phyloP scores from a whole-genome alignment of 2,888 invertebrate species.

The Gymnosoma rotundatum region DNA sequence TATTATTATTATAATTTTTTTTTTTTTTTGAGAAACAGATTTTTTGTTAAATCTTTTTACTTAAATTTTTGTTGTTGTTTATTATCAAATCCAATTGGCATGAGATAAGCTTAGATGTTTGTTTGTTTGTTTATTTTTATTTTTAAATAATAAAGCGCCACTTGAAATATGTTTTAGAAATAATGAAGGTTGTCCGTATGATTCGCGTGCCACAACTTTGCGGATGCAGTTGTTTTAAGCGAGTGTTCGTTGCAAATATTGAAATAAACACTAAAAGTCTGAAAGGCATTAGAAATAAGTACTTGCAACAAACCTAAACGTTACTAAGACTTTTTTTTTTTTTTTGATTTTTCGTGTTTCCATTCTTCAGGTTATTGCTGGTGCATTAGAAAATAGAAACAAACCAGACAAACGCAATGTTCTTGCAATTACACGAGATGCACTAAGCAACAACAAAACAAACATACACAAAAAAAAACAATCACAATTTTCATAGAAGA shows the following conservation, averaged over 20 bases:
- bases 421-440: conserved; percentile 69
- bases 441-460: conserved; percentile 56
- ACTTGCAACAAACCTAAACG: conserved; percentile 69
- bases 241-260: conserved; percentile 81
- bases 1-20: not conserved
- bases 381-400: conserved; percentile 59
- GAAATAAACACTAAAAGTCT: conserved; percentile 81
- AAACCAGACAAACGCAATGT: conserved; percentile 71
- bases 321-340: conserved; percentile 25
- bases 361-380: conserved; percentile 56
- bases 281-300: conserved; percentile 71
- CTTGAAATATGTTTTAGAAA: conserved; percentile 56
- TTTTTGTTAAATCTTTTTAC: not conserved
- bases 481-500: conserved; percentile 62
- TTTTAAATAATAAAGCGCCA: conserved; percentile 42
- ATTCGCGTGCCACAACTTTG: conserved; percentile 82
- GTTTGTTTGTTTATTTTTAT: conserved; percentile 23
- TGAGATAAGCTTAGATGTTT: not conserved
- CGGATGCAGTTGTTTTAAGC: conserved; percentile 82
- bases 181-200: conserved; percentile 74
- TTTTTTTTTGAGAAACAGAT: not conserved
- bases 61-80: conserved; percentile 8
- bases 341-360: conserved; percentile 9
- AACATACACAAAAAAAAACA: conserved; percentile 34
- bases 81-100: conserved; percentile 7